Conservation (phyloP, 2,797 vertebrate genomes). For the Cyclura pinguis region DNA sequence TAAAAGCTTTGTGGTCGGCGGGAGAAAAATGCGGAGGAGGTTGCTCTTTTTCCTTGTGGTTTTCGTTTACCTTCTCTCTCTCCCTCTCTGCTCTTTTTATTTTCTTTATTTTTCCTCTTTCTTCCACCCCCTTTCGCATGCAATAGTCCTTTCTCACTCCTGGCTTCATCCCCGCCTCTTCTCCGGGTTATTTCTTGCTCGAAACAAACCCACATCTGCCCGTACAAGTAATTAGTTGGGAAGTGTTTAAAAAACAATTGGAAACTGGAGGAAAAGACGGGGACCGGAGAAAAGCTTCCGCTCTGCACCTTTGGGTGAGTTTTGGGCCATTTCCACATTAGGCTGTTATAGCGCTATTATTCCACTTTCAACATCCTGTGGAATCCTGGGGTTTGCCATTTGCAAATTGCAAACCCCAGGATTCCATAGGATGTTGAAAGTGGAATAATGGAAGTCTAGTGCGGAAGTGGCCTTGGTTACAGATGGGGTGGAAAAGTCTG, state of each 20-base stretch:
- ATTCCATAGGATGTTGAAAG: no score
- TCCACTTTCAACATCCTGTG: no score
- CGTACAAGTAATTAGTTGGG: constrained; percentile 90
- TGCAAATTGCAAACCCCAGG: no score
- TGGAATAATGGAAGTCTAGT: no score
- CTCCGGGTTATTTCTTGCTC: neutral
- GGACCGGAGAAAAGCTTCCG: no score
- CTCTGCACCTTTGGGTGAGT: no score
- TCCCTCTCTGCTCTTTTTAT: neutral
- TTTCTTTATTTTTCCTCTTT: constrained; percentile 46
- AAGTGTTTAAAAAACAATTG: neutral
- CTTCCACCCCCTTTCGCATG: constrained; percentile 10
- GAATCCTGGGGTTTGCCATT: no score
- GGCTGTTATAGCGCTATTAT: no score
- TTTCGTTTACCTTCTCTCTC: constrained; percentile 54
- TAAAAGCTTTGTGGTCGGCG: constrained; percentile 93
- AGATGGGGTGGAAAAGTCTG: no score
- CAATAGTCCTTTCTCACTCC: constrained; percentile 6
- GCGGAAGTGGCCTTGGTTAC: no score
- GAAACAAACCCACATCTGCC: constrained; percentile 82
- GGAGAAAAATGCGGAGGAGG: constrained; percentile 85
- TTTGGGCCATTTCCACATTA: no score
- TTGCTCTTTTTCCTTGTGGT: constrained; percentile 63
- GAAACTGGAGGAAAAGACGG: neutral
- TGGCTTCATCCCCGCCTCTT: neutral